Percentiles rank a stretch among this genome's conserved stretches.
These are phyloP conservation scores for Adineta ricciae DNA, from an alignment of 2,888 invertebrate genomes.

Conservation along the genomic window DNA sequence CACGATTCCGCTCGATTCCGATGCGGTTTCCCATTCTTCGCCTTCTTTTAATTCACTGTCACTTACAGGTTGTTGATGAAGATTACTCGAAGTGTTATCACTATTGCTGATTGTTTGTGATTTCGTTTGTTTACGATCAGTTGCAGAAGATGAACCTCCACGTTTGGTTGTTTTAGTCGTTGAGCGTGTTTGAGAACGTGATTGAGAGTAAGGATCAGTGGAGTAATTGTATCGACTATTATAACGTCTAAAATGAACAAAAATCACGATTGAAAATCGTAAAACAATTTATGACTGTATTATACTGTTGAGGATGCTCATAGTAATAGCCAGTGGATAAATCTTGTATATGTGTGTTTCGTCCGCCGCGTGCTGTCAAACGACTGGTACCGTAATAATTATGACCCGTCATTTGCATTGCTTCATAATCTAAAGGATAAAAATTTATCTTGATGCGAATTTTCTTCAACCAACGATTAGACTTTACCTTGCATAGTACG, in stretches of 20 bases:
- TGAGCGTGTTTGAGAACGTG: background rate
- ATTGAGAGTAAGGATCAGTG: background rate
- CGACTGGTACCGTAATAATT: background rate
- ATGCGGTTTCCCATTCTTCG: slow-evolving; percentile 19
- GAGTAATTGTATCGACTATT: background rate
- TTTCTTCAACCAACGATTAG: no score
- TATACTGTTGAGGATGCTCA: background rate
- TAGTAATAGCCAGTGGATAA: background rate
- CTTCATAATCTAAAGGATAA: background rate
- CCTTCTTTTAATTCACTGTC: background rate
- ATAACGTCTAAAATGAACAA: background rate
- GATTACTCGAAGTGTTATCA: background rate
- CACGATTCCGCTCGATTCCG: background rate
- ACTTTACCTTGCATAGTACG: background rate
- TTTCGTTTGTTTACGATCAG: background rate
- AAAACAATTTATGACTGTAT: no score
- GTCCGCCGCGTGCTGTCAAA: background rate
- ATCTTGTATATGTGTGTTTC: background rate
- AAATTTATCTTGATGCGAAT: background rate
- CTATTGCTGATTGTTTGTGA: background rate
- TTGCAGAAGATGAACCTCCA: background rate
- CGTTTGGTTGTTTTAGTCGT: background rate
- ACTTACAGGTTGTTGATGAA: background rate
- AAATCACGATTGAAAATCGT: background rate
- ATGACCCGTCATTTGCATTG: background rate